Percentiles rank a stretch among this genome's conserved stretches.
These are phyloP conservation scores for Halocaridina rubra DNA, from an alignment of 2,888 invertebrate genomes.

Conservation along the genomic window DNA sequence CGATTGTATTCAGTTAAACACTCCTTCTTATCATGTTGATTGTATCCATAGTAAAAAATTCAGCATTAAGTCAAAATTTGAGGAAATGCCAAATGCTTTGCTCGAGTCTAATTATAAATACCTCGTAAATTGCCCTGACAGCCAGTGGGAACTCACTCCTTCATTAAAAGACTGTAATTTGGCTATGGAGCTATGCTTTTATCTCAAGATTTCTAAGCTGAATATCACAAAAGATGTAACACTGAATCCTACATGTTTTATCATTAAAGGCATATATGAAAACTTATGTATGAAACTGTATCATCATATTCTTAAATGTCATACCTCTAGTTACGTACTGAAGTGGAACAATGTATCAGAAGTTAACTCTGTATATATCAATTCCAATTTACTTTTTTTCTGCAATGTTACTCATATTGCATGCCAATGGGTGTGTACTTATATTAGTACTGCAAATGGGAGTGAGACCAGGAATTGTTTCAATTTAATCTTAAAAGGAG, in stretches of 20 bases:
- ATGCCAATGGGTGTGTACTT: background rate
- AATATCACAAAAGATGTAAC: background rate
- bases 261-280: background rate
- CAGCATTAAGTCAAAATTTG: too few relatives aligned
- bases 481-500: too few relatives aligned
- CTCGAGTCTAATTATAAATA: background rate
- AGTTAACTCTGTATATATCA: background rate
- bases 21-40: background rate
- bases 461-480: background rate
- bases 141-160: background rate
- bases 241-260: background rate
- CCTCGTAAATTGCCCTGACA: background rate
- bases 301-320: background rate
- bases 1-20: background rate
- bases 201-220: background rate
- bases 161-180: background rate
- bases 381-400: background rate
- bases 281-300: background rate
- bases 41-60: background rate
- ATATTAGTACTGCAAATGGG: background rate
- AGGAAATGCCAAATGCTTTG: background rate
- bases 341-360: background rate
- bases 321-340: background rate
- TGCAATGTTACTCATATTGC: background rate
- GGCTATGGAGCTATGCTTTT: background rate